These are phyloP conservation scores for Ianthella basta DNA, from an alignment of 37 sponge, comb jelly and placozoan genomes.

Conservation along the genomic window DNA sequence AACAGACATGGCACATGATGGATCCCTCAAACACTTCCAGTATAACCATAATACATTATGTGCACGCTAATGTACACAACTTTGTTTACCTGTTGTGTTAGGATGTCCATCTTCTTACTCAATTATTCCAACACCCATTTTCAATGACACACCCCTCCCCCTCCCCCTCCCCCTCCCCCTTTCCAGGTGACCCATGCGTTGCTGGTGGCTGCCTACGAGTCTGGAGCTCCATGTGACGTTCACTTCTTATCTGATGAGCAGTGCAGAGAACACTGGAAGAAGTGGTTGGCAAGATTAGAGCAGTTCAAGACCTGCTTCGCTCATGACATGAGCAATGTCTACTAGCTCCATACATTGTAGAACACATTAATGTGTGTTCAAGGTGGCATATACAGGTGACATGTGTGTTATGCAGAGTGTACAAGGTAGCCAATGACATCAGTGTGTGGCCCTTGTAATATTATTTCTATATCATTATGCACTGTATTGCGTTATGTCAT, in stretches of 20 bases:
- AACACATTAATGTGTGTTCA: too few relatives aligned
- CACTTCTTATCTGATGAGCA: conserved; percentile 52
- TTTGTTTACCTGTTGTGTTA: background rate
- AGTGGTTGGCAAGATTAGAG: conserved; percentile 58
- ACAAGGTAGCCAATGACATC: too few relatives aligned
- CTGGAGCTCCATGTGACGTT: conserved; percentile 59
- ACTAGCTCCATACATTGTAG: background rate
- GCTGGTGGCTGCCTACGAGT: conserved; percentile 65
- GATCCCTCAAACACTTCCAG: too few relatives aligned
- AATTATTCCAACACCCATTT: background rate
- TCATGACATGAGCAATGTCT: conserved; percentile 26
- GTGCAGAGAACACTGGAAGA: conserved; percentile 52
- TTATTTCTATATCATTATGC: too few relatives aligned
- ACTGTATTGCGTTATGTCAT: too few relatives aligned
- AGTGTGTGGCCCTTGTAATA: too few relatives aligned
- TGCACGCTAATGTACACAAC: background rate
- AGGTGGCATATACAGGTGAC: conserved; percentile 17
- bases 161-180: background rate
- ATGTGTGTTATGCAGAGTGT: background rate
- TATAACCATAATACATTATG: background rate
- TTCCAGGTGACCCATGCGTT: conserved; percentile 55
- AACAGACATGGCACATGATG: background rate
- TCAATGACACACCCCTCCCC: background rate
- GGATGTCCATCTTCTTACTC: background rate
- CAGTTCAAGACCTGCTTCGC: conserved; percentile 54